Base-by-base conservation (phyloP, 2,888 invertebrate genomes). In the Amblyjoppa fuscipennis region DNA sequence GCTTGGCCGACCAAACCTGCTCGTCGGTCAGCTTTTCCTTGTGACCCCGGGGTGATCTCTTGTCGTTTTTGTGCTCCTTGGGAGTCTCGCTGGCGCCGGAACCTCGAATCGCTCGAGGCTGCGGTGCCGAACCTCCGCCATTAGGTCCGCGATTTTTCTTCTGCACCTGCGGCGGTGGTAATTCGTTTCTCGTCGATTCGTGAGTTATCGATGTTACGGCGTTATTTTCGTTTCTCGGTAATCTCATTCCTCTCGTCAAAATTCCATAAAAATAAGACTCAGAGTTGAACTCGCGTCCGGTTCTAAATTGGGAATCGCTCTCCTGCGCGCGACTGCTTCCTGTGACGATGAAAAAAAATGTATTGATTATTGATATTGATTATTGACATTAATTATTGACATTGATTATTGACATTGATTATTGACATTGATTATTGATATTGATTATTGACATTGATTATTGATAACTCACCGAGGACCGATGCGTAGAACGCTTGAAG, bases 401-500 rank as follows among this genome's bases (percentile, higher is more conserved):
- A 31, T 61, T 16, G 6, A 28, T 31, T 1, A 31, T 31, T 31
- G 31, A 31, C 3, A 31, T 31, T 31, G 31, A 31, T 31, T 1
- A 31, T 31, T 31, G 31, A 31, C 3, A 31, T 61, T 16, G 6
- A 28, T 61, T 6, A 61, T 61, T 61, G 61, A 61, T 11, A 61
- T 9, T 28, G 13, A 31, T 31, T 2, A 31, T 31, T 31, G 31
- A 31, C 4, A 31, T 31, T 31, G 31, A 31, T 31, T 2, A 38
- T 38, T 38, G 38, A 38, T 38, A 71, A 66, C 84, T 31, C 38
- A 85, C 93, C 94, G n/a, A 94, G 88, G 59, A 92, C 91, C 11
- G 90, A 89, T 45, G 93, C 91, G 87, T 95, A 94, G 88, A 94
- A 94, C 59, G 90, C 92, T 75, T 93, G 91, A 16, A 94, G 82